phyloP scores from a whole-genome alignment of 2,113 vertebrate species.

The Baryphthengus martii region DNA sequence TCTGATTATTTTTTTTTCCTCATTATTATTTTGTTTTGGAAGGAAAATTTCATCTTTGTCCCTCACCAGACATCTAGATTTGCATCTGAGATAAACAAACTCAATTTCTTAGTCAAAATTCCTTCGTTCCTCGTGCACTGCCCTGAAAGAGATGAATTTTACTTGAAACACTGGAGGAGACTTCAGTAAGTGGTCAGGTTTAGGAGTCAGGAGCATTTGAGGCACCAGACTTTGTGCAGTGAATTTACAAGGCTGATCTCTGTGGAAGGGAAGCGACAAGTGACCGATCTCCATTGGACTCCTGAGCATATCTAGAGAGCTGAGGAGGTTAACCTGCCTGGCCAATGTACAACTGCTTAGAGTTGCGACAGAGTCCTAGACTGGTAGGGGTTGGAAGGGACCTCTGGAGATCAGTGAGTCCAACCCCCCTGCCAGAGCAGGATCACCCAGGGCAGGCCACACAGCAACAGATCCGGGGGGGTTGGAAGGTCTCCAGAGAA shows the following conservation, averaged over 20 bases:
- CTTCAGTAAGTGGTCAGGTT: background rate
- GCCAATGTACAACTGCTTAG: background rate
- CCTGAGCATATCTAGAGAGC: background rate
- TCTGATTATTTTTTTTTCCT: background rate
- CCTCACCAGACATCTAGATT: background rate
- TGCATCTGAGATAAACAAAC: background rate
- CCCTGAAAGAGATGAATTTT: background rate
- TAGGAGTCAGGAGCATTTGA: rapidly evolving
- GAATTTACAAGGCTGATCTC: background rate
- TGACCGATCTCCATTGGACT: background rate
- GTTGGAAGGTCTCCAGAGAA: too few species aligned
- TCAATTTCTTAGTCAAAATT: background rate
- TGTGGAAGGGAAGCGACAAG: background rate
- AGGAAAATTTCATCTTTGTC: background rate
- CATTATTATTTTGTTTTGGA: background rate
- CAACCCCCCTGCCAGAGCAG: too few species aligned
- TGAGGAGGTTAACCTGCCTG: background rate
- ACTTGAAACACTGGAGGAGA: background rate
- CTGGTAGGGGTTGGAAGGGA: too few species aligned
- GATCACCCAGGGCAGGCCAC: too few species aligned
- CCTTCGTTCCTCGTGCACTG: background rate
- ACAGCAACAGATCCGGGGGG: too few species aligned
- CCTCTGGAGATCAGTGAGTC: too few species aligned
- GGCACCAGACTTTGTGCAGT: rapidly evolving
- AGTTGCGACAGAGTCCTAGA: too few species aligned